Base-by-base conservation (phyloP, 1,140 invertebrate species). In the Drusus annulatus region DNA sequence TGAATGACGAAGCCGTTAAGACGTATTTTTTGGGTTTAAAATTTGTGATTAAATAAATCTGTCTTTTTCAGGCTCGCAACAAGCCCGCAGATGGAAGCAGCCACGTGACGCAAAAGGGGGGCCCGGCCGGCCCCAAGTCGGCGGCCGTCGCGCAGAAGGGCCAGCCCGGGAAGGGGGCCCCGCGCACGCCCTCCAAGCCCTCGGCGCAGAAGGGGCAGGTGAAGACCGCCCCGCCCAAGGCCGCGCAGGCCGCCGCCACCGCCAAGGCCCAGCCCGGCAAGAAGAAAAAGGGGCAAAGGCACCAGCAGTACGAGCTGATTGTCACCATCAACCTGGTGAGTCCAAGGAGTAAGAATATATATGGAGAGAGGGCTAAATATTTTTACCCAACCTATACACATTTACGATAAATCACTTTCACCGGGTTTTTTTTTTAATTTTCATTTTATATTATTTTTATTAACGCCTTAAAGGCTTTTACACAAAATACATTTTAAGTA, bases 271-370 rank as follows among this genome's bases (percentile, higher is more conserved):
- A 91, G 50, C 87, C 88, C 65, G 88, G 87, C 45, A 95, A 95
- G 87, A 91, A 91, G 85, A 94, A 94, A 87, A 95, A 95, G 86
- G 94, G 94, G 25, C 93, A 95, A 83, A 92, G 94, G 84, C 92
- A 95, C 83, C 94, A 95, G 85, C 94, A 95, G 84, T 94, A 96
- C 83, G 95, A 96, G 85, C 91, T 96, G 36, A 93, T 94, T 80
- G 95, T 96, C 78, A 96, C 93, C 76, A 96, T 96, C 81, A 93
- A 96, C 87, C 86, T 96, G 91, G 95, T 96, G 85, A 94, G 93
- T 88, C 54, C n/a, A n/a, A n/a, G n/a, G n/a, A n/a, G n/a, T n/a
- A n/a, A n/a, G n/a, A n/a, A n/a, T n/a, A n/a, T n/a, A n/a, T n/a
- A n/a, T n/a, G n/a, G n/a, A n/a, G n/a, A n/a, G n/a, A n/a, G n/a